Conservation (phyloP, 2,888 invertebrate genomes). For the Pardosa pseudoannulata region DNA sequence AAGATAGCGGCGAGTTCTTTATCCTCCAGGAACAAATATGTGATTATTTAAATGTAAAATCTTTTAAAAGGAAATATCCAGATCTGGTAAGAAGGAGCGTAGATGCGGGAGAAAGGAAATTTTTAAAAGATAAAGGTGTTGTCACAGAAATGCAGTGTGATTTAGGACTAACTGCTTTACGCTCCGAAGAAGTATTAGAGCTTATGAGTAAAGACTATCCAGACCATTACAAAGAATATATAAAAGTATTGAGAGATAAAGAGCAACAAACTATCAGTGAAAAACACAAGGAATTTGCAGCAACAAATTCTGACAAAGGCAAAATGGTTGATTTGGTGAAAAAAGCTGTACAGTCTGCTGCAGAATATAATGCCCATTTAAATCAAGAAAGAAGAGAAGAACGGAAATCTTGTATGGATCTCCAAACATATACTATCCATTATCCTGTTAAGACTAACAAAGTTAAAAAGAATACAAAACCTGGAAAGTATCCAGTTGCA, state of each 20-base stretch:
- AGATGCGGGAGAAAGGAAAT: slow-evolving; percentile 93
- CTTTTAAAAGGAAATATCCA: slow-evolving; percentile 97
- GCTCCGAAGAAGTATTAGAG: slow-evolving; percentile 94
- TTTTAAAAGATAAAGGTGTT: slow-evolving; percentile 87
- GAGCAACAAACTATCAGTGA: slow-evolving; percentile 59
- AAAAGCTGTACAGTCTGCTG: slow-evolving; percentile 89
- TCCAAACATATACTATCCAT: slow-evolving; percentile 92
- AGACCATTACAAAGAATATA: slow-evolving; percentile 70
- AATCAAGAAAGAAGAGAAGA: slow-evolving; percentile 86
- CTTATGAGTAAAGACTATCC: slow-evolving; percentile 88
- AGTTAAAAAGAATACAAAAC: slow-evolving; percentile 74
- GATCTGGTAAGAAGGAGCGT: slow-evolving; percentile 89
- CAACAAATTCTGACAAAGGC: slow-evolving; percentile 75
- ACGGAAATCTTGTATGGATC: slow-evolving; percentile 90
- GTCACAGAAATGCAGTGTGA: slow-evolving; percentile 94
- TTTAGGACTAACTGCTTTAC: slow-evolving; percentile 93
- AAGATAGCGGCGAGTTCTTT: slow-evolving; percentile 75
- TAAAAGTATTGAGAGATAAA: slow-evolving; percentile 59
- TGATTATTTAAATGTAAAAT: slow-evolving; percentile 94
- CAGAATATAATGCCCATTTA: slow-evolving; percentile 91
- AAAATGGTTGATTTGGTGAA: slow-evolving; percentile 83
- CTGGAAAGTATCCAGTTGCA: slow-evolving; percentile 91
- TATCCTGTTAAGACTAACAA: slow-evolving; percentile 80
- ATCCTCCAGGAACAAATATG: slow-evolving; percentile 93
- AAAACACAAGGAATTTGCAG: slow-evolving; percentile 53